Base-by-base conservation (phyloP, 2,113 vertebrate species). In the Axis porcinus region DNA sequence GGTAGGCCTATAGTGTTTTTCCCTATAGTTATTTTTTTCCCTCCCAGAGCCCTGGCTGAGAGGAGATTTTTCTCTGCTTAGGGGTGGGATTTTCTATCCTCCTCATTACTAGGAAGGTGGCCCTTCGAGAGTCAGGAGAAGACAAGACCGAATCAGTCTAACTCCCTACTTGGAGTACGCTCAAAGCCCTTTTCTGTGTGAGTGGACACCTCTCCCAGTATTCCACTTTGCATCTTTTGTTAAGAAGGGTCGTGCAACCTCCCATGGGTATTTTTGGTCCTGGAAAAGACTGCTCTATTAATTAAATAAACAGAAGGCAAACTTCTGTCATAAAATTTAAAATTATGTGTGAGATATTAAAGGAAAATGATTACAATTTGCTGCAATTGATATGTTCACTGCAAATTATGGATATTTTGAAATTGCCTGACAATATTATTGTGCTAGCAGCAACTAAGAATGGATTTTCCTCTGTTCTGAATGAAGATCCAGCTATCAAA, bases 151-250 rank as follows among this genome's bases (percentile, higher is more conserved):
- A 52, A 52, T 14, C 55, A 45, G 33, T 62, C 40, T 45, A 12
- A 45, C 2, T 30, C 7, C 21, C 13, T 15, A 10, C 40, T 52
- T 36, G 58, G 47, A 93, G 33, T 43, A 36, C 0, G 2, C 17
- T 30, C 30, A 23, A 47, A 28, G 21, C 5, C 57, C 62, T 70
- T 81, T 43, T n/a, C 50, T 36, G 15, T 82, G 58, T 30, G 54
- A 19, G 58, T 2, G 1, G 6, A 17, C 17, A 10, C 14, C 54
- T 57, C 19, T 47, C 1, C 0, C 62, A 50, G 30, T 43, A 28
- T 10, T 57, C 6, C 6, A 64, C 25, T 60, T 83, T 45, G 6
- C 23, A 17, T 94, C 47, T 52, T 87, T 86, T 78, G 9, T 47
- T 27, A 70, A 84, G 27, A 52, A 27, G 27, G 3, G 33, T 52